A percentile compares a stretch with the other conserved stretches of the same genome.
phyloP scores from a whole-genome alignment of 37 sponge, comb jelly and placozoan species.

The Theonella swinhoei region DNA sequence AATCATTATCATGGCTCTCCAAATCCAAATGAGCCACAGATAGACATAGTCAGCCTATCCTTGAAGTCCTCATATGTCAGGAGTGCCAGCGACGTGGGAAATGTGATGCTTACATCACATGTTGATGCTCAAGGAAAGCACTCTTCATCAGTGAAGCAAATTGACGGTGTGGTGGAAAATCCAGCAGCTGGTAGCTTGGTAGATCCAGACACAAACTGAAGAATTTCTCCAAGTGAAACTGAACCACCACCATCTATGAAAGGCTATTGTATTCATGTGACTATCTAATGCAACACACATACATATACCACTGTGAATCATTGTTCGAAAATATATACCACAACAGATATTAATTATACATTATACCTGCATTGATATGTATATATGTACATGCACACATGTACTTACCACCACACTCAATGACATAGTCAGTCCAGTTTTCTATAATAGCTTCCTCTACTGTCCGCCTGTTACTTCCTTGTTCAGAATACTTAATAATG shows the following conservation, averaged over 20 bases:
- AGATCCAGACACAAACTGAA: conserved; percentile 30
- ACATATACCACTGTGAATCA: no score
- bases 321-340: no score
- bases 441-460: conserved; percentile 27
- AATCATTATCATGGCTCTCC: no score
- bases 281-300: no score
- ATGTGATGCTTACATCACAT: conserved; percentile 27
- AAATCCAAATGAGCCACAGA: conserved; percentile 20
- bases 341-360: no score
- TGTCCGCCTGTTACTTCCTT: conserved; percentile 17
- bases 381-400: background rate
- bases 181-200: conserved; percentile 25
- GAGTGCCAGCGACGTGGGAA: background rate
- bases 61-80: conserved; percentile 6
- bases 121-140: conserved; percentile 16
- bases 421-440: conserved; percentile 21
- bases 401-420: background rate
- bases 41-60: conserved; percentile 31
- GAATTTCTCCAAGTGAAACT: conserved; percentile 15
- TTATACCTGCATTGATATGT: no score
- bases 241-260: no score
- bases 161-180: background rate
- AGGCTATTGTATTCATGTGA: no score
- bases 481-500: conserved; percentile 2
- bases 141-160: conserved; percentile 8